These are phyloP conservation scores for Ginglymostoma cirratum DNA, from an alignment of 2,113 vertebrate genomes.

Conservation along the genomic window DNA sequence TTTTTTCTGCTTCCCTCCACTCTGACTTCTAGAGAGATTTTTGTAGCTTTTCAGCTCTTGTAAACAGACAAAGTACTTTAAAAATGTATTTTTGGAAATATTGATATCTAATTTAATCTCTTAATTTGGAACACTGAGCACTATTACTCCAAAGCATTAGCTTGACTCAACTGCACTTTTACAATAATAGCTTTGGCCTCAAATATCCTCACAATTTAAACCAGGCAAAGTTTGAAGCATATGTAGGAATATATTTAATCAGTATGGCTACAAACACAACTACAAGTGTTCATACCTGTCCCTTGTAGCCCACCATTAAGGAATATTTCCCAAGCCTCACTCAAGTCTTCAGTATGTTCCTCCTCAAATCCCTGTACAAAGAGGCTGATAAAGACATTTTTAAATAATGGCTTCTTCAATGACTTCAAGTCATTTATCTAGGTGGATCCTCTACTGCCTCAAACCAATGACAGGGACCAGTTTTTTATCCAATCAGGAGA, in stretches of 20 bases:
- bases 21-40: no score
- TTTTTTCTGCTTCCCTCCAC: no score
- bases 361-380: background rate
- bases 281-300: background rate
- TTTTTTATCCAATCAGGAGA: background rate
- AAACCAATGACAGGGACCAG: background rate
- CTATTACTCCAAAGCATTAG: background rate
- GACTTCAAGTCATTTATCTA: background rate
- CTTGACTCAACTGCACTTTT: background rate
- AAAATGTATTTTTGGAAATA: background rate
- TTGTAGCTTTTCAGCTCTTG: no score
- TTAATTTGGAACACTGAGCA: background rate
- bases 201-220: background rate
- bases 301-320: background rate
- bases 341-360: background rate
- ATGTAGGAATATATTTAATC: background rate
- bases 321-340: background rate
- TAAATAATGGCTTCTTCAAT: background rate
- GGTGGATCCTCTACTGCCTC: background rate
- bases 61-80: background rate
- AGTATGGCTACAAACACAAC: background rate
- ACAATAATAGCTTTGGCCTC: background rate
- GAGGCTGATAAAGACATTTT: background rate
- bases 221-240: background rate
- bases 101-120: background rate